phyloP scores from a whole-genome alignment of 2,797 vertebrate genomes.

The Spinibarbus caldwelli region DNA sequence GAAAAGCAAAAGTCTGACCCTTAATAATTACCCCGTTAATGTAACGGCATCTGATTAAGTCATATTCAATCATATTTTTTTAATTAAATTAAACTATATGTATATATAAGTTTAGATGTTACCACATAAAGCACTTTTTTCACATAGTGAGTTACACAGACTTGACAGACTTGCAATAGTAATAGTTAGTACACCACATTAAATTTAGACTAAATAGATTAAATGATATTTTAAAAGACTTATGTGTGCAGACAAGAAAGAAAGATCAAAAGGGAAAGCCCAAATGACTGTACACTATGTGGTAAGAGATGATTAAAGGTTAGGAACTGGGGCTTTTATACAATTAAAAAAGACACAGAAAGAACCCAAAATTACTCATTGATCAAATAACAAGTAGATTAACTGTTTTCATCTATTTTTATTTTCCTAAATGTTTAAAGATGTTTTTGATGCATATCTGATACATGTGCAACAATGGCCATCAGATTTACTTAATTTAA shows the following conservation, averaged over 20 bases:
- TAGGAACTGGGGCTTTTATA: neutral
- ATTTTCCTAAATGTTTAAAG: constrained; percentile 7
- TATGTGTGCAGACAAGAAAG: neutral
- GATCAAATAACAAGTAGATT: neutral
- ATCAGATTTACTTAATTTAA: neutral
- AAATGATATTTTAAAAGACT: neutral
- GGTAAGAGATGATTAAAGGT: constrained; percentile 37
- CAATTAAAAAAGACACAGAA: neutral
- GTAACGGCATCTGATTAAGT: neutral
- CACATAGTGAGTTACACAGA: neutral
- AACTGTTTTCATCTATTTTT: neutral
- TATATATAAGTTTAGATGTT: neutral
- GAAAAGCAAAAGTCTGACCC: neutral
- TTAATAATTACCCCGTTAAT: neutral
- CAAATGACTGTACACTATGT: constrained; percentile 27
- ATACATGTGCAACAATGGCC: neutral
- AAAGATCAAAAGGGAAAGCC: constrained; percentile 26
- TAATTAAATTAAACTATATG: neutral
- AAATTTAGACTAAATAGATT: neutral
- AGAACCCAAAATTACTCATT: neutral
- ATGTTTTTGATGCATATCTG: neutral
- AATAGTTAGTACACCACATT: neutral
- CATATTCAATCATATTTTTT: neutral
- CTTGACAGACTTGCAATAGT: neutral
- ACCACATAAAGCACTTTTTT: neutral